Evolutionary conservation across 2,113 vertebrate genomes (phyloP).

Genomic region (Pygoscelis adeliae): DNA sequence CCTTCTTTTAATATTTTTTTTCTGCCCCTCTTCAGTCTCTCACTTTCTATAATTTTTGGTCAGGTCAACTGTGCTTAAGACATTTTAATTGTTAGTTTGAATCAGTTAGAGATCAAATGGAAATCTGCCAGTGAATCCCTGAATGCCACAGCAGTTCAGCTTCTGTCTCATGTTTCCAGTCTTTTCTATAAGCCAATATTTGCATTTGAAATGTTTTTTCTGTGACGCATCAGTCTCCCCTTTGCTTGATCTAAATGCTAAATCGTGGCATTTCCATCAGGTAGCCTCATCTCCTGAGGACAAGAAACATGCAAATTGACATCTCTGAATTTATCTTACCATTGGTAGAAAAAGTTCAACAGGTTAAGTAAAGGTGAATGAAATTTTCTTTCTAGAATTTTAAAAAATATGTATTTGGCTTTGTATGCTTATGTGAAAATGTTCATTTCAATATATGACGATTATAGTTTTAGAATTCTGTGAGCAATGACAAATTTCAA

Average conservation of each 20-base stretch:
- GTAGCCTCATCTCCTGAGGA: neutral
- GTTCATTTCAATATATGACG: neutral
- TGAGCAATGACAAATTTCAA: neutral
- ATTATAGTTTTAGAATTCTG: neutral
- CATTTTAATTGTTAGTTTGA: neutral
- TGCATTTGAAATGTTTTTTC: neutral
- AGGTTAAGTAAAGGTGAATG: neutral
- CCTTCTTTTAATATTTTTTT: neutral
- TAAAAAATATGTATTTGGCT: neutral
- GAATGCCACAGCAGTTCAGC: neutral
- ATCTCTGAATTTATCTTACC: neutral
- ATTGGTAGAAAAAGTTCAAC: neutral
- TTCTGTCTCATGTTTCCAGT: neutral
- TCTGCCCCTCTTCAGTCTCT: neutral
- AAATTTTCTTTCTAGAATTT: neutral
- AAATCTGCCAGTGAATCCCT: neutral
- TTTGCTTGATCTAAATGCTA: neutral
- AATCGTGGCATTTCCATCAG: neutral
- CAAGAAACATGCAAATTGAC: neutral
- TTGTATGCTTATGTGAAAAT: neutral
- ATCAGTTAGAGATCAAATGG: neutral
- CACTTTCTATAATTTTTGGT: neutral
- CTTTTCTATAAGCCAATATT: neutral
- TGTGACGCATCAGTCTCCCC: neutral
- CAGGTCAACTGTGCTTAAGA: neutral